These are phyloP conservation scores for Nothocercus julius DNA, from an alignment of 2,113 vertebrate species.

Conservation along the genomic window DNA sequence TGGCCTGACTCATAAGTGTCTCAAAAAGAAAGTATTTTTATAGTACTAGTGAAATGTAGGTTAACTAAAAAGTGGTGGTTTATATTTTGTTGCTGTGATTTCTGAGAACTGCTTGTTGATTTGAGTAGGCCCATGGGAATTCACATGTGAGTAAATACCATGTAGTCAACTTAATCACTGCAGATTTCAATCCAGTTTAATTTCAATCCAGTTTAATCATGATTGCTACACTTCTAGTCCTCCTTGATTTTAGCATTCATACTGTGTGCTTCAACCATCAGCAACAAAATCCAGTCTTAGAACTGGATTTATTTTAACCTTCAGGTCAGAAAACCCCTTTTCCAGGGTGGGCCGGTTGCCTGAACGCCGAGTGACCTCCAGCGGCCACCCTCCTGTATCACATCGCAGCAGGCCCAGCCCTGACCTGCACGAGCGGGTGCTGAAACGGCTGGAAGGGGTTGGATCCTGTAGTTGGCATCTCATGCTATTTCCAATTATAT, in stretches of 20 bases:
- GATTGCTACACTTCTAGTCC: neutral
- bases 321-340: neutral
- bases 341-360: neutral
- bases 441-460: neutral
- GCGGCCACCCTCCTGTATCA: conserved; percentile 10
- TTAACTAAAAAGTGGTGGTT: neutral
- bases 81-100: neutral
- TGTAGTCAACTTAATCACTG: neutral
- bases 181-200: conserved; percentile 28
- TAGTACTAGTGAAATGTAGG: neutral
- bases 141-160: neutral
- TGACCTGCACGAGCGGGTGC: neutral
- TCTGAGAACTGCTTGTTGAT: conserved; percentile 22
- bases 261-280: conserved; percentile 56
- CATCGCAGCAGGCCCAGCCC: neutral
- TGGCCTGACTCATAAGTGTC: neutral
- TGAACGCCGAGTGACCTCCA: conserved; percentile 73
- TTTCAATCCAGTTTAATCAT: conserved; percentile 21
- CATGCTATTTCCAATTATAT: neutral
- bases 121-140: neutral
- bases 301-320: conserved; percentile 16
- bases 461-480: neutral
- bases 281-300: conserved; percentile 22
- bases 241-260: conserved; percentile 25
- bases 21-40: neutral